Base-by-base conservation (phyloP, 1,140 invertebrate genomes). In the Philopotamus ludificatus region DNA sequence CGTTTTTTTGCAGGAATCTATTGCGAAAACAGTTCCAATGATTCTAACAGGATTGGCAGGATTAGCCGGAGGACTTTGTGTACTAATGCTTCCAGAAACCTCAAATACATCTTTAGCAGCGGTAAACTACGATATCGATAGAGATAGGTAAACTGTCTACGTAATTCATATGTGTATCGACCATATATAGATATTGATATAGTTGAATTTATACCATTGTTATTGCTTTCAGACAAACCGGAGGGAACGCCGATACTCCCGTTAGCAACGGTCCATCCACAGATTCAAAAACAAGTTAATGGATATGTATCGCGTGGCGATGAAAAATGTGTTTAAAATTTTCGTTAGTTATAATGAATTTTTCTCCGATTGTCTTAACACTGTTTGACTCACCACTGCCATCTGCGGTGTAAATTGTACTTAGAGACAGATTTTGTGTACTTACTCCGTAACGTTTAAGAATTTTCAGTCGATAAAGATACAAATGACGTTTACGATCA, bases 1-100 rank as follows among this genome's bases (percentile, higher is more conserved):
- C 16, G 7, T 45, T n/a, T n/a, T 42, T 58, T 15, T 58, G 58
- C 28, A 54, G 63, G 74, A 18, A 9, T 9, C 9, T 16, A n/a
- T 45, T 45, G 74, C 39, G 4, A 71, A 72, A 3, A 77, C 83
- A 69, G 72, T 88, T 53, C 87, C 87, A 1, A 81, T 88, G 78
- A 75, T 80, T 39, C 80, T 87, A 2, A 81, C 88, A 70, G 86
- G 87, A 9, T 77, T 79, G 1, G 75, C 81, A 41, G 86, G 85
- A 4, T 76, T 85, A 2, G 71, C 87, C 22, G 87, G 87, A 8
- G 87, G 87, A 3, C 72, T 81, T 28, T 82, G 82, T 21, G 82
- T 88, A 7, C 73, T 86, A 0, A 73, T 88, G 16, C 71, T 87
- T 23, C 84, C 84, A 1, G 85, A 86, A 72, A 86, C 84, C 4